phyloP scores from a whole-genome alignment of 1,140 invertebrate genomes.

The Propsilocerus akamusi region DNA sequence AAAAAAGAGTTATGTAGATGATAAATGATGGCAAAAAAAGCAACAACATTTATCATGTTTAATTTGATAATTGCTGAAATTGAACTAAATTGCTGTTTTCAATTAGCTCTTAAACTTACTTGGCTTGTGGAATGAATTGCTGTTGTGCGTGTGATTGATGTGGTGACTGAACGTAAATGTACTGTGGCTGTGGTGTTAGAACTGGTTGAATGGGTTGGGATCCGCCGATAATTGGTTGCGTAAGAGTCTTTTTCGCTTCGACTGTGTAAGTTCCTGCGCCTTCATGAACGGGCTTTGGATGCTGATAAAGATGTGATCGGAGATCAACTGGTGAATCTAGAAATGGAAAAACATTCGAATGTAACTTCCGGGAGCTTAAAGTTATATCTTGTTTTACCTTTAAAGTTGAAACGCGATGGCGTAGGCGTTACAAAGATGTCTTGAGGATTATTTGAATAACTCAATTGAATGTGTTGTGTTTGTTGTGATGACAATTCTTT shows the following conservation, averaged over 20 bases:
- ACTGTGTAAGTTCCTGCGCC: background rate
- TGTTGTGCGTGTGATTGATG: background rate
- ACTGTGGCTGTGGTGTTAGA: background rate
- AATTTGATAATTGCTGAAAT: background rate
- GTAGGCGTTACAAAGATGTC: background rate
- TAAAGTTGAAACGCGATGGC: background rate
- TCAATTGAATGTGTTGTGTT: constrained; percentile 2
- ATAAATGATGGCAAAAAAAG: too few species aligned
- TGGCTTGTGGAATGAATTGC: background rate
- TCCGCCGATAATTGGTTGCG: background rate
- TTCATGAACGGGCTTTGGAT: background rate
- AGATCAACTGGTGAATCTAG: background rate
- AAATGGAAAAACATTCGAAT: background rate
- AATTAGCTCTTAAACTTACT: too few species aligned
- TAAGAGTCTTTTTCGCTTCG: background rate
- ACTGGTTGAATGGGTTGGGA: background rate
- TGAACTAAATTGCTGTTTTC: too few species aligned
- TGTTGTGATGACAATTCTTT: constrained; percentile 5
- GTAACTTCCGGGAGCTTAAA: background rate
- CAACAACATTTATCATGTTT: background rate
- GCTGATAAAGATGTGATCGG: background rate
- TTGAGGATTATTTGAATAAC: background rate
- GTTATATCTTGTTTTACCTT: background rate
- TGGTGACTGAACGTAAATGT: background rate
- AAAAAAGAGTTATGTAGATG: too few species aligned